A percentile compares a stretch with the other conserved stretches of the same genome.
Conservation (phyloP, 2,888 invertebrate genomes). For the Eledona agricola region DNA sequence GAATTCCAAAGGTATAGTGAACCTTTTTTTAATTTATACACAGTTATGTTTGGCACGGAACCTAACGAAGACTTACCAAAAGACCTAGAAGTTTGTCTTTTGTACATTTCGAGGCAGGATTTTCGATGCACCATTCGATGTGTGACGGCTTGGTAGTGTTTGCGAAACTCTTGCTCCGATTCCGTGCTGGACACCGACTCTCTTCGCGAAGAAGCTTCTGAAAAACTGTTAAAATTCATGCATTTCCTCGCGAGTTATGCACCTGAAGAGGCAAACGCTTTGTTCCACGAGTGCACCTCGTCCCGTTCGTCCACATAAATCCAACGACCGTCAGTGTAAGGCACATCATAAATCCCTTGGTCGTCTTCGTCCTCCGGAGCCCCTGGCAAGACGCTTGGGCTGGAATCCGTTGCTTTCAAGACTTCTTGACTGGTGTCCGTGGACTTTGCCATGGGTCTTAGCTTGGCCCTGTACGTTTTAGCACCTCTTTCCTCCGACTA, state of each 20-base stretch:
- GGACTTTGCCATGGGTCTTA: slow-evolving; percentile 72
- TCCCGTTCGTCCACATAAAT: slow-evolving; percentile 80
- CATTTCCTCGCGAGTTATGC: background rate
- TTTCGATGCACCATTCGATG: slow-evolving; percentile 90
- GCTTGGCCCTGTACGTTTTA: slow-evolving; percentile 63
- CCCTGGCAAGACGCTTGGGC: slow-evolving; percentile 68
- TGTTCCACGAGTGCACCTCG: slow-evolving; percentile 64
- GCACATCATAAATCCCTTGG: slow-evolving; percentile 78
- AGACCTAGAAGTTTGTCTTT: slow-evolving; percentile 80
- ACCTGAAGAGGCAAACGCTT: slow-evolving; percentile 10
- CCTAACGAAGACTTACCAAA: slow-evolving; percentile 74
- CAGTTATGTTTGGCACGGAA: background rate
- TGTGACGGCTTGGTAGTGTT: slow-evolving; percentile 85
- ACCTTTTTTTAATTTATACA: no score
- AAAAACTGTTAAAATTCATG: slow-evolving; percentile 5
- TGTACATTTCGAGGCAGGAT: slow-evolving; percentile 90
- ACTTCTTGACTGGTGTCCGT: slow-evolving; percentile 77
- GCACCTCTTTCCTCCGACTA: slow-evolving; percentile 80
- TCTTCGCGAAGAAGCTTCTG: slow-evolving; percentile 50
- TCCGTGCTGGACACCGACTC: slow-evolving; percentile 71
- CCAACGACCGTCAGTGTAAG: slow-evolving; percentile 77
- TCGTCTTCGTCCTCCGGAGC: slow-evolving; percentile 70
- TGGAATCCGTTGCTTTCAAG: slow-evolving; percentile 71
- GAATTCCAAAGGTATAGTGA: no score
- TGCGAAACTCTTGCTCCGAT: slow-evolving; percentile 86